A percentile compares a stretch with the other conserved stretches of the same genome.
phyloP scores from a whole-genome alignment of 92 coral and sea anemone species.

The Epizoanthus illoricatus region DNA sequence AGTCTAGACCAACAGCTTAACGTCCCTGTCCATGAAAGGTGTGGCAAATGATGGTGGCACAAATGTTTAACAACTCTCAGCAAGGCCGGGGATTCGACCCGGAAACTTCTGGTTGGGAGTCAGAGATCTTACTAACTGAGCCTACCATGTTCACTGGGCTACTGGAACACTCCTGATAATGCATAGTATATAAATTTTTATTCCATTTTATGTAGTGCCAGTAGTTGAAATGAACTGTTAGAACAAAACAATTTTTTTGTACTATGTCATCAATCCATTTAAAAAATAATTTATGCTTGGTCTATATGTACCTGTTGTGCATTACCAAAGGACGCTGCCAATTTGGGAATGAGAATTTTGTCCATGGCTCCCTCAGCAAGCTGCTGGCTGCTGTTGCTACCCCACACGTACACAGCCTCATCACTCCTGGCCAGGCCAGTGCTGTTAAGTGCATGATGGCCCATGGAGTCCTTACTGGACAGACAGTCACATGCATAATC shows the following conservation, averaged over 20 bases:
- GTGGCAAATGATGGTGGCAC: too few species aligned
- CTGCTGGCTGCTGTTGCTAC: conserved; percentile 88
- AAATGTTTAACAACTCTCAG: too few species aligned
- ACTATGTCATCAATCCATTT: background rate
- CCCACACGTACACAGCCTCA: conserved; percentile 80
- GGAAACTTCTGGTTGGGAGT: too few species aligned
- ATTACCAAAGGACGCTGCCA: conserved; percentile 79
- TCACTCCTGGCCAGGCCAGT: conserved; percentile 37
- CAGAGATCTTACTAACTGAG: too few species aligned
- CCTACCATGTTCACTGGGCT: too few species aligned
- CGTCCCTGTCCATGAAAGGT: too few species aligned
- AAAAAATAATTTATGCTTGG: background rate
- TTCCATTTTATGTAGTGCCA: too few species aligned
- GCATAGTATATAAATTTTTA: too few species aligned
- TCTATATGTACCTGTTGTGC: conserved; percentile 72
- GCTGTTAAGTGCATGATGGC: conserved; percentile 6
- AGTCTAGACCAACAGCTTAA: too few species aligned
- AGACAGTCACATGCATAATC: conserved; percentile 48
- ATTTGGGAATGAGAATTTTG: conserved; percentile 76
- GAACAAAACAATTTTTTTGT: background rate
- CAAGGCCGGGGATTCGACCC: too few species aligned
- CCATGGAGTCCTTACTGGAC: conserved; percentile 9
- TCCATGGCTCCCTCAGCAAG: conserved; percentile 85
- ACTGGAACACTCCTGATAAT: too few species aligned
- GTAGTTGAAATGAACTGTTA: too few species aligned